A percentile compares a stretch with the other conserved stretches of the same genome.
These are phyloP conservation scores for Nudaria mundana DNA, from an alignment of 2,888 invertebrate species.

Conservation along the genomic window DNA sequence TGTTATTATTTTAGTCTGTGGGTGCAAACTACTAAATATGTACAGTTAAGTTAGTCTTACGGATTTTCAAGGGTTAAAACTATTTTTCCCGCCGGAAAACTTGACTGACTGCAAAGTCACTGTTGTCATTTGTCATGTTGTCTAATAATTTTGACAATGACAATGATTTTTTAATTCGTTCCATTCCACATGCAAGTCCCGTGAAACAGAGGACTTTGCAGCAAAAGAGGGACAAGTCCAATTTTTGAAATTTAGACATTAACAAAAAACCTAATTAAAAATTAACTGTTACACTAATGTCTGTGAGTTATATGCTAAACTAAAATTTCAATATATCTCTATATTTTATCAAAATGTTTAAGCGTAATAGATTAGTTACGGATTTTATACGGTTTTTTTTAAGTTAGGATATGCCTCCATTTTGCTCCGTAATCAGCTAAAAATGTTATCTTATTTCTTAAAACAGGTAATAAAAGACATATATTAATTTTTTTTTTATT, in stretches of 20 bases:
- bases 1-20: too few relatives aligned
- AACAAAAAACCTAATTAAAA: not conserved
- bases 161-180: too few relatives aligned
- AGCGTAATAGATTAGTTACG: not conserved
- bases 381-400: not conserved
- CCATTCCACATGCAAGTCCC: too few relatives aligned
- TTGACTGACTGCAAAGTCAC: too few relatives aligned
- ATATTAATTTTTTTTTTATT: not conserved
- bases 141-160: too few relatives aligned
- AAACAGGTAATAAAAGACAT: not conserved
- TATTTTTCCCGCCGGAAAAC: too few relatives aligned
- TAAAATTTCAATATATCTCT: not conserved
- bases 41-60: too few relatives aligned
- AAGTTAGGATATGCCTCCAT: not conserved
- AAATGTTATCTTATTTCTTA: not conserved
- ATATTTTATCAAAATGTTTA: not conserved
- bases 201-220: too few relatives aligned
- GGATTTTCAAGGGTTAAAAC: too few relatives aligned
- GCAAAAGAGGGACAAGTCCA: slow-evolving; percentile 23
- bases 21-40: too few relatives aligned
- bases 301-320: not conserved
- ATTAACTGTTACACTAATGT: not conserved
- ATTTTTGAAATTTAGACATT: not conserved
- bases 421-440: not conserved
- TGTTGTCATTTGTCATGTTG: too few relatives aligned